Percentiles rank a stretch among this genome's conserved stretches.
phyloP scores from a whole-genome alignment of 2,113 vertebrate species.

The Tylochromis polylepis region DNA sequence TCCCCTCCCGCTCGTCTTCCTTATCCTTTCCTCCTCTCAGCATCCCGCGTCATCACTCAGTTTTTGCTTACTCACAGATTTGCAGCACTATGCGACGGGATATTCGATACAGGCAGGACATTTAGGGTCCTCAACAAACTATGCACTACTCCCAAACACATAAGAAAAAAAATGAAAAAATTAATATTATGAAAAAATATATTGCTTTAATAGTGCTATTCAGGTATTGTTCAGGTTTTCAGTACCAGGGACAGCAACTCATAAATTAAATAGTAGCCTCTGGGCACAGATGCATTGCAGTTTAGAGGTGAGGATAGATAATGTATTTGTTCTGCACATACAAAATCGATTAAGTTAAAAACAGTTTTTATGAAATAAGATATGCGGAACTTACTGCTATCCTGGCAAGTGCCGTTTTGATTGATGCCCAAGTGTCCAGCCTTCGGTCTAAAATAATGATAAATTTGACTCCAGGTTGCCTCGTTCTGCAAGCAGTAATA shows the following conservation, averaged over 20 bases:
- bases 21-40: conserved; percentile 4
- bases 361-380: background rate
- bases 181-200: background rate
- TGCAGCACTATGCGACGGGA: conserved; percentile 11
- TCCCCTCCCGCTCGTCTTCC: conserved; percentile 29
- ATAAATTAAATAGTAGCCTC: background rate
- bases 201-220: background rate
- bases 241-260: conserved; percentile 64
- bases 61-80: conserved; percentile 59
- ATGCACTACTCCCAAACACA: background rate
- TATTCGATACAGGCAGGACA: background rate
- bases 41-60: conserved; percentile 42
- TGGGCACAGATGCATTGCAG: background rate
- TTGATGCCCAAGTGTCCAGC: conserved; percentile 91
- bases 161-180: background rate
- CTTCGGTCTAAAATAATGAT: conserved; percentile 93
- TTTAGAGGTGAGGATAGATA: background rate
- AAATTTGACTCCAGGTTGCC: conserved; percentile 85
- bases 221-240: background rate
- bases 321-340: background rate
- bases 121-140: background rate
- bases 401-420: conserved; percentile 88
- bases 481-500: conserved; percentile 70
- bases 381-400: conserved; percentile 81
- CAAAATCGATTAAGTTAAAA: background rate